Base-by-base conservation (phyloP, 2,797 vertebrate genomes). In the Myripristis murdjan region DNA sequence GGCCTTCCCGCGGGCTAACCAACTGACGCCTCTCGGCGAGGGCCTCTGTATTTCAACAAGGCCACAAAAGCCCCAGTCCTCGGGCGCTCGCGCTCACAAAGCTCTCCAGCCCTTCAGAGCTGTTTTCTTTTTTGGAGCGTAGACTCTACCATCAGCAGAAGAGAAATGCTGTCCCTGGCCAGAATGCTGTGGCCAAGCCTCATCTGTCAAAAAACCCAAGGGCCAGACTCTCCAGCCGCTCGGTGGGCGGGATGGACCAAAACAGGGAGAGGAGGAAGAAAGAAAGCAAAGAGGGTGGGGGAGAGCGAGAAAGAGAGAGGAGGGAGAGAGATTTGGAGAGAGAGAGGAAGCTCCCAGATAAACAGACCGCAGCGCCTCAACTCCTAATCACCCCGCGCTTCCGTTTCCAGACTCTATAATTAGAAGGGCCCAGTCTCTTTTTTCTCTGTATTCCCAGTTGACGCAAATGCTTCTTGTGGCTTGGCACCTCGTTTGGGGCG, bases 371-470 rank as follows among this genome's bases (percentile, higher is more conserved):
- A 98, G 96, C 86, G 95, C 96, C 98, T 97, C 93, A 95, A 96
- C 96, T 98, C 96, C 97, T 97, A 96, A 97, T 97, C 97, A 95
- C 96, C 95, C 94, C 66, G 78, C 88, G 93, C 96, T 99, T 99
- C 98, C 97, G 96, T 97, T 99, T 98, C 95, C 96, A 97, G 95
- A 94, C 95, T 96, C 97, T 98, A 98, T 99, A 99, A 99, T 99
- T 99, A 99, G 97, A 96, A 96, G 96, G 93, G 95, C 95, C 95
- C 90, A 73, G 79, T 95, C 95, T 85, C 83, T 91, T 91, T 97
- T 96, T 96, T 96, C 96, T 96, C 96, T 95, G 89, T 96, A 96
- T 98, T 97, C 96, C 97, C 95, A 96, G 96, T 97, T 98, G 97
- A 99, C 96, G 97, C 97, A 97, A 97, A 97, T 96, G 96, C 97